Base-by-base conservation (phyloP, 2,113 vertebrate species). In the Syngnathus scovelli region DNA sequence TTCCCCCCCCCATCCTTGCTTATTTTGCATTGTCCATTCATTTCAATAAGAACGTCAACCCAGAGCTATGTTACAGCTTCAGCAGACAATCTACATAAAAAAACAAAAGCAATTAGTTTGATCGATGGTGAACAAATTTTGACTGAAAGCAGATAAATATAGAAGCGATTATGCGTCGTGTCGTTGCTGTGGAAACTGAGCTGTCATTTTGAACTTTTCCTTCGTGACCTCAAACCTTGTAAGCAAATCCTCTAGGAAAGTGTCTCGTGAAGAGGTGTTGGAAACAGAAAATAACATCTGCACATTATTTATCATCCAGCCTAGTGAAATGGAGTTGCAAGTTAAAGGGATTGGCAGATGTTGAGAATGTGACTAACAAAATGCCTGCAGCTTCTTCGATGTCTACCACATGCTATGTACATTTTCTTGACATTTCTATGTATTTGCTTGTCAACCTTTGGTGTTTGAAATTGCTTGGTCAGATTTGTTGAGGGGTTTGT, bases 121-220 rank as follows among this genome's bases (percentile, higher is more conserved):
- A n/a, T 2, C 19, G 58, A 11, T 8, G 7, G 18, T 16, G 4
- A 37, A 58, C 52, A 70, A 60, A 72, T 52, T 59, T 51, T 48
- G 46, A 48, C 46, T 48, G 16, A 10, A 37, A 7, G n/a, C 61
- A 27, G 21, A 15, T 61, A 60, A 58, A 61, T 74, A 61, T 72
- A 67, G 67, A 64, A 38, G 37, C 46, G n/a, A 74, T 33, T 6
- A 0, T 43, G 18, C 43, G 10, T 58, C 1, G 48, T 16, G 16
- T 67, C 67, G 72, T 81, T 80, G 48, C 73, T 18, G 15, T 69
- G 74, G 80, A 71, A 71, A 82, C 77, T 6, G 38, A 66, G 39
- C 33, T 48, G n/a, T 41, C 66, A 63, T 13, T 37, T 37, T 61
- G 8, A 49, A 51, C 49, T 61, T 48, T 76, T 43, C 62, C 69